A percentile compares a stretch with the other conserved stretches of the same genome.
These are phyloP conservation scores for Neofelis nebulosa DNA, from an alignment of 2,113 vertebrate species.

Conservation along the genomic window DNA sequence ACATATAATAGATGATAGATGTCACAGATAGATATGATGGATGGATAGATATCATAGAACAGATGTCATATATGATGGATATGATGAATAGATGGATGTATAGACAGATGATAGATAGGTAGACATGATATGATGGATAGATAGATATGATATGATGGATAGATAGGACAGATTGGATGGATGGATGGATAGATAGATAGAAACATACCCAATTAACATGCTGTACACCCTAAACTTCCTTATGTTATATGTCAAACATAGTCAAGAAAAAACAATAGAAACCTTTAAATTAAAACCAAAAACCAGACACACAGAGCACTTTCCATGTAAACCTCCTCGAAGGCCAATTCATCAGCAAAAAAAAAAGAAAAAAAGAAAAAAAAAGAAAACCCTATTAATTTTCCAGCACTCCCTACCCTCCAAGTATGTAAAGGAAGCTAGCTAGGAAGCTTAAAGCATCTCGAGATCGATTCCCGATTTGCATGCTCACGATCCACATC, in stretches of 20 bases:
- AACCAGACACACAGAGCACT: too few species aligned
- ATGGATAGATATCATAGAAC: too few species aligned
- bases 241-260: neutral
- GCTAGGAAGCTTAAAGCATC: neutral
- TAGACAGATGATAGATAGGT: too few species aligned
- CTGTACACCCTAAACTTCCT: neutral
- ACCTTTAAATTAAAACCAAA: neutral
- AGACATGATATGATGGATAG: too few species aligned
- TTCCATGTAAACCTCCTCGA: neutral
- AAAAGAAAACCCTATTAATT: neutral
- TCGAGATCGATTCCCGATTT: fast-evolving
- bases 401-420: neutral
- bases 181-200: too few species aligned
- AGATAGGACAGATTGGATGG: too few species aligned
- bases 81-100: neutral
- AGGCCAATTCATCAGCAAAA: neutral
- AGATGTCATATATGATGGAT: too few species aligned
- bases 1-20: too few species aligned
- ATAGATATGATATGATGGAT: too few species aligned
- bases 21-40: too few species aligned
- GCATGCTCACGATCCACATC: fast-evolving
- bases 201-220: too few species aligned
- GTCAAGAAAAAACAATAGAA: neutral
- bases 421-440: neutral
- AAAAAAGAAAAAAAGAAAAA: too few species aligned